phyloP scores from a whole-genome alignment of 2,113 vertebrate genomes.

The Heterotilapia buettikoferi region DNA sequence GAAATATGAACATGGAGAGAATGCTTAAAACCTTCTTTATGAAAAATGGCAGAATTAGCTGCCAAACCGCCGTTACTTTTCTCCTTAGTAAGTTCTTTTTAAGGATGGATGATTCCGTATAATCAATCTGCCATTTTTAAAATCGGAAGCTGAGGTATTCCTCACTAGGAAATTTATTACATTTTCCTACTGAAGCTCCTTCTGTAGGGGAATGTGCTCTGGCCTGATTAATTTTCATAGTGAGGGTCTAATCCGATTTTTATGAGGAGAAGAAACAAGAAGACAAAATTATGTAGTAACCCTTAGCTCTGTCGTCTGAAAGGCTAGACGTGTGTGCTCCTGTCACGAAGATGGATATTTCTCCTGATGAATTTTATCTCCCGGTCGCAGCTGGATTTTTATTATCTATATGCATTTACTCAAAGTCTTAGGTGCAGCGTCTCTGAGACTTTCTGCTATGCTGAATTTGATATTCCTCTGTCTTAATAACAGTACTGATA shows the following conservation, averaged over 20 bases:
- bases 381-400: neutral
- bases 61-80: neutral
- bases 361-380: slow-evolving; percentile 6
- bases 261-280: slow-evolving; percentile 8
- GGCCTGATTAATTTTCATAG: slow-evolving; percentile 38
- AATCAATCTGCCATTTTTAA: neutral
- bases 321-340: neutral
- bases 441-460: neutral
- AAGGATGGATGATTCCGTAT: neutral
- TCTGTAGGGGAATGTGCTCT: slow-evolving; percentile 1
- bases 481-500: neutral
- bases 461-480: neutral
- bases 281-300: slow-evolving; percentile 4
- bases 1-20: neutral
- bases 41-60: neutral
- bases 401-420: neutral
- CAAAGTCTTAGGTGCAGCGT: neutral
- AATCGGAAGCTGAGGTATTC: slow-evolving; percentile 12
- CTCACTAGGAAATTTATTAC: slow-evolving; percentile 9
- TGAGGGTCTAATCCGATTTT: slow-evolving; percentile 30
- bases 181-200: slow-evolving; percentile 3
- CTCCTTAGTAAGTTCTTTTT: neutral
- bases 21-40: neutral
- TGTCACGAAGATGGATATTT: neutral
- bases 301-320: neutral